phyloP scores from a whole-genome alignment of 2,797 vertebrate species.

The Poliocrania exsul region DNA sequence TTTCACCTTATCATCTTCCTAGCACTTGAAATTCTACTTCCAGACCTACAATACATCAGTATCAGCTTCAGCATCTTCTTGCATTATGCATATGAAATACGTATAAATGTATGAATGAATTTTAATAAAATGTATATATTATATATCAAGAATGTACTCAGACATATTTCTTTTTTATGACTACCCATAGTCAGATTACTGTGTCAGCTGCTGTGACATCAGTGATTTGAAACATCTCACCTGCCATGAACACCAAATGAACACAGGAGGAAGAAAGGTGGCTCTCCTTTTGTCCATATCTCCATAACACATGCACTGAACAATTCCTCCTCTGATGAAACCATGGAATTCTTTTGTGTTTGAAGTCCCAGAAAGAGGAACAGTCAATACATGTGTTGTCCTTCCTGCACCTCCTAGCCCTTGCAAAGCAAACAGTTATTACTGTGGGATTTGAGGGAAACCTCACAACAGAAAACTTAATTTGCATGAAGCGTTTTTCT shows the following conservation, averaged over 20 bases:
- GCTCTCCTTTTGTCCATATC: neutral
- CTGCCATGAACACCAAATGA: neutral
- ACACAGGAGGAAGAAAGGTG: neutral
- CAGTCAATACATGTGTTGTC: rapidly evolving
- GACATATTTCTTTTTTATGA: neutral
- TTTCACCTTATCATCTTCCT: neutral
- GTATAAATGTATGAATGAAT: neutral
- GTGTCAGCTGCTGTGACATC: neutral
- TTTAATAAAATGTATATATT: neutral
- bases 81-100: neutral
- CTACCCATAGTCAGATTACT: neutral
- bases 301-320: neutral
- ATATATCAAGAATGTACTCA: neutral
- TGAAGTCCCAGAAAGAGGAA: neutral
- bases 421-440: neutral
- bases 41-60: neutral
- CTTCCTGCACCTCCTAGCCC: neutral
- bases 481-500: neutral
- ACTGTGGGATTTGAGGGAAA: neutral
- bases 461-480: rapidly evolving
- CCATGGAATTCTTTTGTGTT: neutral
- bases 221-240: neutral
- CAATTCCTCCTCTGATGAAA: neutral
- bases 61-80: neutral
- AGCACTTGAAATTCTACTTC: neutral